Conservation (phyloP, 2,888 invertebrate genomes). For the Cylindroiulus punctatus region DNA sequence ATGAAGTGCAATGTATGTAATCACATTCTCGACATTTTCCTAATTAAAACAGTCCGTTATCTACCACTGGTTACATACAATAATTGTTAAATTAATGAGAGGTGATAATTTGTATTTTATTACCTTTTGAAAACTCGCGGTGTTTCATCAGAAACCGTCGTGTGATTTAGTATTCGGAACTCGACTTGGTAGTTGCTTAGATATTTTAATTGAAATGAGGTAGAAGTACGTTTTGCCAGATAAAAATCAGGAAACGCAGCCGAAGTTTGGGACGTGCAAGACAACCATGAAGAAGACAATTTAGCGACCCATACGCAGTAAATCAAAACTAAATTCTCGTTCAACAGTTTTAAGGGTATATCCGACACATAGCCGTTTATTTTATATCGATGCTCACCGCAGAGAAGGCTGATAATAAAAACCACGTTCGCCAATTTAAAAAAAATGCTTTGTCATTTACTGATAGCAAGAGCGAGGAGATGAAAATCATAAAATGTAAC, state of each 20-base stretch:
- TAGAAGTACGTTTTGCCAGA: not conserved
- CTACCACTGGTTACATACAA: no score
- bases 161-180: not conserved
- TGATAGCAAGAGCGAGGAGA: not conserved
- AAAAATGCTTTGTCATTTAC: constrained; percentile 29
- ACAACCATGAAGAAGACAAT: not conserved
- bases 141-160: not conserved
- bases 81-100: not conserved
- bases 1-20: no score
- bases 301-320: not conserved
- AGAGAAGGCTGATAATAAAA: constrained; percentile 22
- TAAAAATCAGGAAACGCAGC: not conserved
- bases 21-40: no score
- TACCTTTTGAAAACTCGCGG: constrained; percentile 2
- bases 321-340: constrained; percentile 21
- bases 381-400: constrained; percentile 14
- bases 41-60: no score
- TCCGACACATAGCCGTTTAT: not conserved
- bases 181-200: not conserved
- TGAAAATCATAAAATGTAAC: not conserved
- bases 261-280: not conserved
- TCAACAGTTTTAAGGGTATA: constrained; percentile 27
- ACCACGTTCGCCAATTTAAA: constrained; percentile 32
- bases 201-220: not conserved
- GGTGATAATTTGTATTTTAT: not conserved